Evolutionary conservation across 2,888 invertebrate genomes (phyloP).

Genomic region (Epinotia ramella): DNA sequence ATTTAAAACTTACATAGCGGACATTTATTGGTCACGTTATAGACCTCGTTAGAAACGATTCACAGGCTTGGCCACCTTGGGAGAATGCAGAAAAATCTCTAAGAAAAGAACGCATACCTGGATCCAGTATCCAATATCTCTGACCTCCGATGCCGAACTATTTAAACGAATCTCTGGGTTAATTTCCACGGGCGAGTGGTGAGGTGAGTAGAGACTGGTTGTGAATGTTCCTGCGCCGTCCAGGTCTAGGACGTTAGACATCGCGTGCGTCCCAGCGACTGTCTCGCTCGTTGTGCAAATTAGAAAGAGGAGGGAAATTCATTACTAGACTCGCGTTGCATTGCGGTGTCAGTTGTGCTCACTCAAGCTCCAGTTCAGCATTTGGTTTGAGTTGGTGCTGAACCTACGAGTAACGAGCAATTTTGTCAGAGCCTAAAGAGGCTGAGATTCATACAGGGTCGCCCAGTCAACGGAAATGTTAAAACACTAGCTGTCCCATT

Average conservation of each 20-base stretch:
- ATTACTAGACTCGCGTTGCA: not conserved
- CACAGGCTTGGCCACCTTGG: not conserved
- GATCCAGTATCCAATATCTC: not conserved
- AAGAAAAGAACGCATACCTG: not conserved
- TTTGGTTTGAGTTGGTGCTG: not conserved
- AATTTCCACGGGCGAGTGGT: not conserved
- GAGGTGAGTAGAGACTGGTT: too few relatives aligned
- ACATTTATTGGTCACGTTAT: not conserved
- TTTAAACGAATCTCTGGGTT: not conserved
- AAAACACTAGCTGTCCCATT: not conserved
- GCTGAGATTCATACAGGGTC: not conserved
- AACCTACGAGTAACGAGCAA: not conserved
- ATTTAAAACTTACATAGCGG: not conserved
- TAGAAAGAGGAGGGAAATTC: not conserved
- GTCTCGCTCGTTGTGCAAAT: not conserved
- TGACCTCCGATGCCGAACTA: not conserved
- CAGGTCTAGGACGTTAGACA: too few relatives aligned
- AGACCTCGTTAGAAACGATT: too few relatives aligned
- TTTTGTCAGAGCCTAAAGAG: not conserved
- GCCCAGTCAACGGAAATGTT: not conserved
- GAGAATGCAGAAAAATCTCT: not conserved
- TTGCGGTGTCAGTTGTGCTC: not conserved
- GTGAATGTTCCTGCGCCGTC: too few relatives aligned
- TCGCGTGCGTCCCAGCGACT: not conserved
- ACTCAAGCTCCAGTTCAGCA: not conserved